Evolutionary conservation across 2,888 invertebrate genomes (phyloP).

Genomic region (Digitonthophagus gazella): DNA sequence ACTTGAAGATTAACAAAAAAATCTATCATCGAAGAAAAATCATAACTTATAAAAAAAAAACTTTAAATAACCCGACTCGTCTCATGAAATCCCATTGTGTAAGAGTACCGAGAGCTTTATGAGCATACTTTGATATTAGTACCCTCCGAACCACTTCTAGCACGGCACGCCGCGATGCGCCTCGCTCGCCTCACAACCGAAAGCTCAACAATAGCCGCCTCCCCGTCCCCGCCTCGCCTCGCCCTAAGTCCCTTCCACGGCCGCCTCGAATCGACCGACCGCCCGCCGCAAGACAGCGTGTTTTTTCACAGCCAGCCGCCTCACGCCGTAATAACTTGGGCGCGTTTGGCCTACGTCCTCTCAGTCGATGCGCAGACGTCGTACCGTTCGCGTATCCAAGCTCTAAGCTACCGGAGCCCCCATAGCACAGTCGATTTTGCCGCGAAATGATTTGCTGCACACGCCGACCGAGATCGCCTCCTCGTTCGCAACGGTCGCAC

Average conservation of each 20-base stretch:
- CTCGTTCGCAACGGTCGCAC: neutral
- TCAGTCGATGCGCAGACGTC: neutral
- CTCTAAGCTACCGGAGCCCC: neutral
- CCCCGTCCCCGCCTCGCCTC: too few relatives aligned
- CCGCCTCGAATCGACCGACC: constrained; percentile 38
- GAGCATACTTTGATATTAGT: neutral
- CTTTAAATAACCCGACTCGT: too few relatives aligned
- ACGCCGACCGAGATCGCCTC: neutral
- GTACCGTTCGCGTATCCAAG: neutral
- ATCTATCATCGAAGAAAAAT: too few relatives aligned
- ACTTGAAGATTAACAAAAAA: too few relatives aligned
- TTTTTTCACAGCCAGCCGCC: constrained; percentile 46
- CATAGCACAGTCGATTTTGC: neutral
- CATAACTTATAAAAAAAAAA: too few relatives aligned
- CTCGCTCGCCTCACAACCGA: neutral
- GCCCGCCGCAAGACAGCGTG: constrained; percentile 40
- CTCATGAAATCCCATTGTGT: too few relatives aligned
- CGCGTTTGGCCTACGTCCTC: neutral
- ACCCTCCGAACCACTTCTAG: neutral
- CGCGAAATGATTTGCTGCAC: neutral
- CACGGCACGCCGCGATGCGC: neutral
- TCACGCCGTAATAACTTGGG: constrained; percentile 48
- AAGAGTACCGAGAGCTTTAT: too few relatives aligned
- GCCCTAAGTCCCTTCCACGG: too few relatives aligned
- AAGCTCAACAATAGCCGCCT: neutral